Percentiles rank a stretch among this genome's conserved stretches.
phyloP scores from a whole-genome alignment of 1,140 invertebrate species.

The Lasioglossum baleicum region DNA sequence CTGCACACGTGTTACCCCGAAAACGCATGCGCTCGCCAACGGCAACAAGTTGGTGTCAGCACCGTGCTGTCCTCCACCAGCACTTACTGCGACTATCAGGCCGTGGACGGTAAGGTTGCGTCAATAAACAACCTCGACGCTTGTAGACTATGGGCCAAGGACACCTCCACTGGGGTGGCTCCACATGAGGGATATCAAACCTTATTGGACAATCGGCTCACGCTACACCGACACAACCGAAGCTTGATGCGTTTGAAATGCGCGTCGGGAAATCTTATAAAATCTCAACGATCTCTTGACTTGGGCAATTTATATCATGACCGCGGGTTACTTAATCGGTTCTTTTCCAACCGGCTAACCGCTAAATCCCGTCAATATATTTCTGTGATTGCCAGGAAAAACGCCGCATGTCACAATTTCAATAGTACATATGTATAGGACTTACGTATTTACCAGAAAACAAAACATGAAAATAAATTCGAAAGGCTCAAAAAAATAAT shows the following conservation, averaged over 20 bases:
- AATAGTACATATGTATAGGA: too few species aligned
- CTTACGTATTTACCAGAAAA: too few species aligned
- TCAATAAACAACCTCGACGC: conserved; percentile 49
- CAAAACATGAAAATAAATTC: too few species aligned
- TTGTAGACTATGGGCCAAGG: conserved; percentile 56
- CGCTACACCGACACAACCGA: conserved; percentile 4
- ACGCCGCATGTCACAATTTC: too few species aligned
- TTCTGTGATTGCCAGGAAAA: too few species aligned
- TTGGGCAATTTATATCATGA: too few species aligned
- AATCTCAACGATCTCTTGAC: not conserved
- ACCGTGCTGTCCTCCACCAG: conserved; percentile 36
- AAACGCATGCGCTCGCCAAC: conserved; percentile 60
- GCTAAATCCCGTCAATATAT: too few species aligned
- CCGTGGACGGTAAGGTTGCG: conserved; percentile 37
- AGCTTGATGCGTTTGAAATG: not conserved
- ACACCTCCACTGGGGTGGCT: conserved; percentile 36
- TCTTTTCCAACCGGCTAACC: too few species aligned
- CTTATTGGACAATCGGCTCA: conserved; percentile 36
- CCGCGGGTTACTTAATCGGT: too few species aligned
- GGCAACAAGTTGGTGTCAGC: conserved; percentile 68
- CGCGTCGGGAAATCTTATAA: not conserved
- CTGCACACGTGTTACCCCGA: conserved; percentile 45
- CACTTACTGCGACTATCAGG: conserved; percentile 4
- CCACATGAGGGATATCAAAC: conserved; percentile 14
- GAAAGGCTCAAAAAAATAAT: too few species aligned